Evolutionary conservation across 2,888 invertebrate species (phyloP), one percentile per base, ranked within the genome.

Genomic region (Alentia gelatinosa): DNA sequence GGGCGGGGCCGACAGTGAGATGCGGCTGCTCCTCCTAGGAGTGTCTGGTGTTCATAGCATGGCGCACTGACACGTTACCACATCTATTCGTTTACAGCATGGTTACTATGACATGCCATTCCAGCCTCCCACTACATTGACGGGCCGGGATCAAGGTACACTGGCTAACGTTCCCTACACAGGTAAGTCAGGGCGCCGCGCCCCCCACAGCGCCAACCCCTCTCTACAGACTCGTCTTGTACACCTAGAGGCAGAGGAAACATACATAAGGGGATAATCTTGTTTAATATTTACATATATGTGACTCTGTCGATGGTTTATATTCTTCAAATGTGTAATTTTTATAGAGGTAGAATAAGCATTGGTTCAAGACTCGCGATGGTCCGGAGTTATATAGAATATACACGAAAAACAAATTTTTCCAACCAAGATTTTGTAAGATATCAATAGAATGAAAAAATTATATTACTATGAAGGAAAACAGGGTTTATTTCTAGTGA

Each of bases 101-200:
- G 92, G 92, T 92, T 92, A 92, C 91, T 92, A 91, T 91, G 92
- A 92, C 92, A 89, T 92, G 92, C 92, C 90, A 90, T 91, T 92
- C 89, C 92, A 92, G 92, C 91, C 92, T 63, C 83, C 91, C 37
- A 91, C 92, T 12, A 91, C 92, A 56, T 90, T 92, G 37, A 56
- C 92, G 56, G 90, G 88, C 39, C 90, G 91, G 9, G 91, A 90
- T 89, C 91, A 91, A 68, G 68, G 74, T 19, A 74, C 89, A 33
- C 68, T 91, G 39, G 79, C 92, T n/a, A 95, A 93, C 93, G 94
- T 95, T 39, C 95, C 95, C 35, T 96, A 95, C 93, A 93, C 95
- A 91, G 94, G 95, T 95, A 93, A 92, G 93, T 91, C 4, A 12
- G 12, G 40, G 23, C 39, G 3, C 39, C 23, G 39, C 83, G 86